Percentiles rank a stretch among this genome's conserved stretches.
Evolutionary conservation across 2,113 vertebrate genomes (phyloP).

Genomic region (Myotis davidii): DNA sequence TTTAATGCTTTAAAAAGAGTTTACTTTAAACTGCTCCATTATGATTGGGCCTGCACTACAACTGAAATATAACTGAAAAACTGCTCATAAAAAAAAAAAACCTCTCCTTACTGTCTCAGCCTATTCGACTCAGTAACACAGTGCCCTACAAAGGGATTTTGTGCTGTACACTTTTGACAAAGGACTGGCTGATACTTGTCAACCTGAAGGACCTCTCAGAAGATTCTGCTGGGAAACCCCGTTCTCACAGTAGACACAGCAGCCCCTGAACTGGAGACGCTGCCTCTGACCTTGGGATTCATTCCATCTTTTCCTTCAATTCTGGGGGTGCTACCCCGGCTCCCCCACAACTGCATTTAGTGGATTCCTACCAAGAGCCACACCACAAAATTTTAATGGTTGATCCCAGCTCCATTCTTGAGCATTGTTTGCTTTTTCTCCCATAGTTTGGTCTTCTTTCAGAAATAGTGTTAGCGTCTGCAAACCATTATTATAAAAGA

Average conservation of each 20-base stretch:
- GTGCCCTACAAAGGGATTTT: not conserved
- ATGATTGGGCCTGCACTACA: not conserved
- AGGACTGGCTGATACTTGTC: not conserved
- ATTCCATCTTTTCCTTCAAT: not conserved
- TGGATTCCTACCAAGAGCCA: constrained; percentile 2
- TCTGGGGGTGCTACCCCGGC: not conserved
- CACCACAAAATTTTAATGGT: not conserved
- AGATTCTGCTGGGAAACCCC: not conserved
- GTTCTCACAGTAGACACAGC: not conserved
- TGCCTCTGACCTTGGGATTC: not conserved
- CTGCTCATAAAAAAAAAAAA: not conserved
- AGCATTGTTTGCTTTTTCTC: not conserved
- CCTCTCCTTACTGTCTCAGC: not conserved
- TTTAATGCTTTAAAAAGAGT: not conserved
- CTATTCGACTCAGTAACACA: not conserved
- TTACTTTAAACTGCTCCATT: not conserved
- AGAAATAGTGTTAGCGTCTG: not conserved
- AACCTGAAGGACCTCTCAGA: not conserved
- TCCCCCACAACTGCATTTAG: not conserved
- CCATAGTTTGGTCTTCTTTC: not conserved
- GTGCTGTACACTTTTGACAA: not conserved
- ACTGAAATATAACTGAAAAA: not conserved
- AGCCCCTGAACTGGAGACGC: not conserved
- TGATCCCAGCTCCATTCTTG: not conserved
- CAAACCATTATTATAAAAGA: constrained; percentile 8